Evolutionary conservation across 2,888 invertebrate species (phyloP), one percentile per base, ranked within the genome.

Genomic region (Caradrina kadenii): DNA sequence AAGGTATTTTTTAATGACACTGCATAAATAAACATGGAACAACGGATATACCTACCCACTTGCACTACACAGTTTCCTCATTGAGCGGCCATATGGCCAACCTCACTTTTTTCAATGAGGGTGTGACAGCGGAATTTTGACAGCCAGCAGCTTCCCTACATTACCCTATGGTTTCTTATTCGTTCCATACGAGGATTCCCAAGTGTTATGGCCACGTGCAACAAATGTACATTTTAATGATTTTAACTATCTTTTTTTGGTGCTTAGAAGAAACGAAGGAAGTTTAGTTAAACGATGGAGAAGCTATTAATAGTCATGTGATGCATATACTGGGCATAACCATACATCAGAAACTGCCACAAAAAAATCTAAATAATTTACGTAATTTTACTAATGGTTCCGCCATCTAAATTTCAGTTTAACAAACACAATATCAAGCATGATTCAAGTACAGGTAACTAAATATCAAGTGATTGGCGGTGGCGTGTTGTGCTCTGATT

Each of bases 401-500:
- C 11, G 39, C 39, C 39, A 39, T 13, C 11, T 39, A 13, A 39
- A 13, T 39, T 39, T 39, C 13, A 39, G 39, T 39, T 39, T 39
- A 11, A 39, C 13, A 39, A 13, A 35, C 35, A 35, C 8, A 42
- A n/a, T n/a, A 11, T 2, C 11, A 39, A 39, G 5, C 39, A 39
- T 39, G 0, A 11, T 39, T 11, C 13, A 39, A 31, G 35, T 26
- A 26, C 35, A 15, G 58, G 58, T 49, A 58, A 59, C n/a, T 22
- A 21, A 50, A 53, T 56, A 74, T 31, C 59, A 59, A 60, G 50
- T 58, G 48, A 50, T 45, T 60, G 50, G n/a, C 21, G 54, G 35
- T 60, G 50, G n/a, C 21, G 54, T 35, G 70, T 55, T 69, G 56
- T 75, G 78, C 80, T 78, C 76, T 78, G 80, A 78, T 78, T 78